Evolutionary conservation across 2,113 vertebrate species (phyloP).

Genomic region (Grammomys surdaster): DNA sequence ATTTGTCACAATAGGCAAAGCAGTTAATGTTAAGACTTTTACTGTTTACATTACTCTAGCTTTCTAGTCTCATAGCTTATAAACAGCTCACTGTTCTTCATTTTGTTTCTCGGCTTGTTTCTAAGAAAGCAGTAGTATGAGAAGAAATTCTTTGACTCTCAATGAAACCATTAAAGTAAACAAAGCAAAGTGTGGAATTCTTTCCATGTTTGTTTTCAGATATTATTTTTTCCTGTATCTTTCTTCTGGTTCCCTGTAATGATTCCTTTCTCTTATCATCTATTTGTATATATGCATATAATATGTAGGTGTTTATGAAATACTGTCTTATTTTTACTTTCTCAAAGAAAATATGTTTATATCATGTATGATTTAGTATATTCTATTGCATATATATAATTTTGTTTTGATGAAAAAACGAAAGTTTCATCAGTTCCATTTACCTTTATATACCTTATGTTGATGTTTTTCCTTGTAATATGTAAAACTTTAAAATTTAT

Average conservation of each 20-base stretch:
- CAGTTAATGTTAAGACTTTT: slow-evolving; percentile 15
- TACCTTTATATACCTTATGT: not conserved
- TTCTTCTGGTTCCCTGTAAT: not conserved
- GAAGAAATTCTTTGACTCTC: slow-evolving; percentile 20
- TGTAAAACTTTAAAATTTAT: slow-evolving; percentile 8
- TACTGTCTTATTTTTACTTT: not conserved
- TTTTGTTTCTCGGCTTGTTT: slow-evolving; percentile 17
- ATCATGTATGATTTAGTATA: not conserved
- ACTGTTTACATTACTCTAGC: slow-evolving; percentile 5
- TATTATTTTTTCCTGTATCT: not conserved
- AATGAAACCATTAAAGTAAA: slow-evolving; percentile 19
- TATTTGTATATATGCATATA: not conserved
- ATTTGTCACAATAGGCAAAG: slow-evolving; percentile 19
- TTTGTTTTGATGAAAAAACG: not conserved
- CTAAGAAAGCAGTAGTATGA: not conserved
- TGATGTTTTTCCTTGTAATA: not conserved
- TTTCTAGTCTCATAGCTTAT: slow-evolving; percentile 6
- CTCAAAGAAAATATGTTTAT: slow-evolving; percentile 53
- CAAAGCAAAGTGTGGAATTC: not conserved
- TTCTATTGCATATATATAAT: not conserved
- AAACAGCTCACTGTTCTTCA: not conserved
- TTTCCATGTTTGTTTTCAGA: slow-evolving; percentile 7
- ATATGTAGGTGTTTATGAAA: not conserved
- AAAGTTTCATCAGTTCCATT: slow-evolving; percentile 44
- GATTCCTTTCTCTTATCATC: not conserved